Evolutionary conservation across 1,140 invertebrate genomes (phyloP).

Genomic region (Drosophila willistoni): DNA sequence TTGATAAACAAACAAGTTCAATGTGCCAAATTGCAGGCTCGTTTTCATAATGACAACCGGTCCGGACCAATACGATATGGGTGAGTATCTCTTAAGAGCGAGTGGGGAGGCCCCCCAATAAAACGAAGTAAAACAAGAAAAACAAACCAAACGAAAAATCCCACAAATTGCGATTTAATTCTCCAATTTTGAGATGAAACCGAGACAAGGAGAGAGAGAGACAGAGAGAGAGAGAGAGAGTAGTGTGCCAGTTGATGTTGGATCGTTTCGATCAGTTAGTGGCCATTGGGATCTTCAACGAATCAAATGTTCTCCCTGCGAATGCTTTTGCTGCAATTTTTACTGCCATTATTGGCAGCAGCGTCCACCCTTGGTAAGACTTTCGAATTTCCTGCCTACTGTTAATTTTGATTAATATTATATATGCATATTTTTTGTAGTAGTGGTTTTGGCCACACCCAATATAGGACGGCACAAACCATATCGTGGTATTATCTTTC

Average conservation of each 20-base stretch:
- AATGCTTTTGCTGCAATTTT: background rate
- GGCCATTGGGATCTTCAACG: background rate
- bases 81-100: constrained; percentile 4
- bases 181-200: background rate
- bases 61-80: background rate
- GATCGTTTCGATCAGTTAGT: constrained; percentile 1
- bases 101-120: background rate
- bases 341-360: background rate
- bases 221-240: background rate
- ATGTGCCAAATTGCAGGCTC: constrained; percentile 10
- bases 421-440: no score
- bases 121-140: constrained; percentile 7
- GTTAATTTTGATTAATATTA: no score
- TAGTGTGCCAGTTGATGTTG: background rate
- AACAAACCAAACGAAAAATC: background rate
- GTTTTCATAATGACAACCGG: constrained; percentile 16
- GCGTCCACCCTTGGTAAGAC: background rate
- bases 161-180: constrained; percentile 8
- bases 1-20: constrained; percentile 14
- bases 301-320: background rate
- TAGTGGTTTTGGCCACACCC: constrained; percentile 23
- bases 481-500: constrained; percentile 66
- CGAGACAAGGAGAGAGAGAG: background rate
- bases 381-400: no score
- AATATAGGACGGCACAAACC: constrained; percentile 49